Conservation (phyloP, 2,797 vertebrate genomes). For the Chelon labrosus region DNA sequence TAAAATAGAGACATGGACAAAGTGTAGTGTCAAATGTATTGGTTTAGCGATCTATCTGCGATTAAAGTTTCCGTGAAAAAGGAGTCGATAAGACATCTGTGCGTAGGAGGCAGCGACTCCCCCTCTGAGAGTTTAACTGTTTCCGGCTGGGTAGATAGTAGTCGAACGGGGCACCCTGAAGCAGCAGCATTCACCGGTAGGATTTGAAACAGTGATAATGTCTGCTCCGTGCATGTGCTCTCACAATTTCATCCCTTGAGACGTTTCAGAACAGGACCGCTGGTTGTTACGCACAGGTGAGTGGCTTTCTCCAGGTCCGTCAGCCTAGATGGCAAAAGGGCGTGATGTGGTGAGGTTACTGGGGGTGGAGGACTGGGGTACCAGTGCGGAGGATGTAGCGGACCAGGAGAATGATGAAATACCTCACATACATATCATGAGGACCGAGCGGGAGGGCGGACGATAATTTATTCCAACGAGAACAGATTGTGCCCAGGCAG, state of each 20-base stretch:
- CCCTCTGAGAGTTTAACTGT: too few species aligned
- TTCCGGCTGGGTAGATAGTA: background rate
- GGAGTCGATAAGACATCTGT: accelerated
- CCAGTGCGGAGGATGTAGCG: slow-evolving; percentile 55
- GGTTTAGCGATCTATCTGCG: accelerated
- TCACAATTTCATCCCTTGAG: slow-evolving; percentile 83
- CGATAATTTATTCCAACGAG: slow-evolving; percentile 26
- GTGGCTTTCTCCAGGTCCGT: background rate
- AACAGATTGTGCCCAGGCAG: slow-evolving; percentile 41
- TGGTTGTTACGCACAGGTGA: slow-evolving; percentile 57
- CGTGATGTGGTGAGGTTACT: background rate
- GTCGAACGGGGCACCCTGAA: background rate
- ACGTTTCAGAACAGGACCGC: slow-evolving; percentile 44
- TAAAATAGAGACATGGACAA: accelerated
- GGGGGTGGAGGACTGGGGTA: slow-evolving; percentile 3
- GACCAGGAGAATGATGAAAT: slow-evolving; percentile 83
- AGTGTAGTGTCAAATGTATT: accelerated
- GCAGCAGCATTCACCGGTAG: background rate
- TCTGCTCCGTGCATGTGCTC: slow-evolving; percentile 79
- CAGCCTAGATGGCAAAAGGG: background rate
- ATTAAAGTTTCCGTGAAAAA: accelerated
- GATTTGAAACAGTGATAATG: slow-evolving; percentile 68
- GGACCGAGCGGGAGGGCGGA: slow-evolving; percentile 42
- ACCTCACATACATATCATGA: slow-evolving; percentile 68
- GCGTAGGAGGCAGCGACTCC: background rate